Percentiles rank a stretch among this genome's conserved stretches.
These are phyloP conservation scores for Macroteleia sp. DNA, from an alignment of 2,888 invertebrate species.

Conservation along the genomic window DNA sequence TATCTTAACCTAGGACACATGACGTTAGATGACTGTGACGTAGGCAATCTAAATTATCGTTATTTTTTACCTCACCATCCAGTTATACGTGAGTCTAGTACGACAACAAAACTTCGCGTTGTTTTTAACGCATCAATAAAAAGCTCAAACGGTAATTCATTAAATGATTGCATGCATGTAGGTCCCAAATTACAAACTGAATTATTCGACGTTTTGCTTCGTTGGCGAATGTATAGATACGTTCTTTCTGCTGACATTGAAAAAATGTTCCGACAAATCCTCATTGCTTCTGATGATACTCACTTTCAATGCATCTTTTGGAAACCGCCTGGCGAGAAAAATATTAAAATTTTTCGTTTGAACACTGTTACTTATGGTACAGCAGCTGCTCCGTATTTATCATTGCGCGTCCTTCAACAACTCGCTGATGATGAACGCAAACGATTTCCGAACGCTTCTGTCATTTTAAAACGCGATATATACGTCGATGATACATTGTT, in stretches of 20 bases:
- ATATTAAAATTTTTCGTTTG: neutral
- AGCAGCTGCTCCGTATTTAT: constrained; percentile 1
- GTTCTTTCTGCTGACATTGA: constrained; percentile 6
- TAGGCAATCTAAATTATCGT: too few relatives aligned
- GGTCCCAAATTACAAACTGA: constrained; percentile 35
- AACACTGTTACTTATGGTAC: constrained; percentile 9
- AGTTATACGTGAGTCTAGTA: constrained; percentile 25
- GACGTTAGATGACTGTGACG: too few relatives aligned
- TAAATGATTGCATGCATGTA: constrained; percentile 39
- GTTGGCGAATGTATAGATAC: constrained; percentile 6
- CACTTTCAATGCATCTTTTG: constrained; percentile 21
- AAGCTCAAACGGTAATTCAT: constrained; percentile 14
- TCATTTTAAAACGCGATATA: too few relatives aligned
- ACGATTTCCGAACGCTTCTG: constrained; percentile 4
- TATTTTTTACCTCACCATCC: constrained; percentile 37
- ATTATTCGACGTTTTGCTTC: constrained; percentile 14
- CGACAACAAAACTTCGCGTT: constrained; percentile 18
- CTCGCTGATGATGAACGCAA: constrained; percentile 1
- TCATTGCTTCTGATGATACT: constrained; percentile 12
- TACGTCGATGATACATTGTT: constrained; percentile 32
- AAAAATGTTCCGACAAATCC: too few relatives aligned
- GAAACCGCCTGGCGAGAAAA: neutral
- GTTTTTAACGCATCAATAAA: constrained; percentile 34
- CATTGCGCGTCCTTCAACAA: constrained; percentile 1
- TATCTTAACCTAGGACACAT: too few relatives aligned